Evolutionary conservation across 1,140 invertebrate genomes (phyloP), one percentile per base, ranked within the genome.

Genomic region (Diorhabda sublineata): DNA sequence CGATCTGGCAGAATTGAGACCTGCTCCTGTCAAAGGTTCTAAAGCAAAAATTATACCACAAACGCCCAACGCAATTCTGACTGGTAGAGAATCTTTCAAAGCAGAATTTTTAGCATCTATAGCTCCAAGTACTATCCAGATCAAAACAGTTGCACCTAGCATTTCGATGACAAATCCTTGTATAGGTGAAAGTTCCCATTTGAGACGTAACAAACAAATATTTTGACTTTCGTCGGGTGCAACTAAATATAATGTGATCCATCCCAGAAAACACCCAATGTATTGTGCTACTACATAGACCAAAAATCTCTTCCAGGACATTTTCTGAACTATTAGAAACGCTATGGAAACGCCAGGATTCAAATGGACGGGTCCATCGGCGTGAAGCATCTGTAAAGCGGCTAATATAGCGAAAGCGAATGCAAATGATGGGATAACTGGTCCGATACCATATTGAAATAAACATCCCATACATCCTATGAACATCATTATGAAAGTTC

Each of bases 151-250:
- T 5, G 11, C n/a, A 2, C 42, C 41, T 5, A 58, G 4, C 8
- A 59, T 56, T 57, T 66, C 64, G 41, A 66, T 7, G 5, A 59
- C 42, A 26, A 66, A 66, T 4, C 56, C 64, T 59, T 66, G 64
- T 4, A 11, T 4, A 8, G 52, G 45, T 26, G 56, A 44, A 2
- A 26, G 42, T 3, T 57, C 56, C 5, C 8, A 58, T 45, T 58
- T 58, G n/a, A 66, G 11, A 4, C 56, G 42, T 3, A 59, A 41
- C 4, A 58, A 11, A 42, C 64, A 66, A n/a, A 66, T 45, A 3
- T 7, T 6, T 5, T 42, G 11, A 3, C 2, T 26, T 44, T 62
- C 8, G 41, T 2, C 2, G 3, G 61, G 7, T 3, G 42, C 41
- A 41, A 52, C 26, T 64, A 64, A 47, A 7, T 5, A 42, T 6